These are phyloP conservation scores for Pterocles orientalis DNA, from an alignment of 2,113 vertebrate species.

Conservation along the genomic window DNA sequence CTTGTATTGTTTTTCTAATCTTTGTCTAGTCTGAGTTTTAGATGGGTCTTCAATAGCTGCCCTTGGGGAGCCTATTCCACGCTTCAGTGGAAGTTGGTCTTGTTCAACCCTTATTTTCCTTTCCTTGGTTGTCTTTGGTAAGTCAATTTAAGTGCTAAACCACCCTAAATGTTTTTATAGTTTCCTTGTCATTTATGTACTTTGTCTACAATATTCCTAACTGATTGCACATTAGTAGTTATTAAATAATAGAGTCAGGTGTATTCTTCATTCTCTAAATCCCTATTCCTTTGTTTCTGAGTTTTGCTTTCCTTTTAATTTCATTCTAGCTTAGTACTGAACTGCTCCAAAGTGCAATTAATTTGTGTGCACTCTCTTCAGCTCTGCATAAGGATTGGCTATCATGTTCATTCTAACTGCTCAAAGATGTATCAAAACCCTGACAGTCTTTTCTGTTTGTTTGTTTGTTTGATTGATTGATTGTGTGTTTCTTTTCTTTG, in stretches of 20 bases:
- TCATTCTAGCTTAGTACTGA: neutral
- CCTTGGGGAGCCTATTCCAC: neutral
- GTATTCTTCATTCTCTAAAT: neutral
- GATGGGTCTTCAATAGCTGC: neutral
- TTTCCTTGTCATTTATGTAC: neutral
- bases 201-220: neutral
- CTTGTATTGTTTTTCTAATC: conserved; percentile 40
- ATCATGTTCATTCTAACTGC: neutral
- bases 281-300: conserved; percentile 6
- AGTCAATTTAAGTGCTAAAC: neutral
- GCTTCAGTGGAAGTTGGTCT: conserved; percentile 28
- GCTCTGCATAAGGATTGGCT: neutral
- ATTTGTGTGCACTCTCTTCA: neutral
- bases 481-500: conserved; percentile 29
- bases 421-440: conserved; percentile 33
- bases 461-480: neutral
- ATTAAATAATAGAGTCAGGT: neutral
- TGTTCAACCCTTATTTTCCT: neutral
- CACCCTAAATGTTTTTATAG: conserved; percentile 1
- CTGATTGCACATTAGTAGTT: neutral
- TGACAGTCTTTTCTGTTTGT: neutral
- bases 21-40: conserved; percentile 44
- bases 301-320: conserved; percentile 16
- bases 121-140: conserved; percentile 25
- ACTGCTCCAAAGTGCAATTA: neutral